A percentile compares a stretch with the other conserved stretches of the same genome.
Evolutionary conservation across 1,140 invertebrate species (phyloP).

Genomic region (Drosophila truncata): DNA sequence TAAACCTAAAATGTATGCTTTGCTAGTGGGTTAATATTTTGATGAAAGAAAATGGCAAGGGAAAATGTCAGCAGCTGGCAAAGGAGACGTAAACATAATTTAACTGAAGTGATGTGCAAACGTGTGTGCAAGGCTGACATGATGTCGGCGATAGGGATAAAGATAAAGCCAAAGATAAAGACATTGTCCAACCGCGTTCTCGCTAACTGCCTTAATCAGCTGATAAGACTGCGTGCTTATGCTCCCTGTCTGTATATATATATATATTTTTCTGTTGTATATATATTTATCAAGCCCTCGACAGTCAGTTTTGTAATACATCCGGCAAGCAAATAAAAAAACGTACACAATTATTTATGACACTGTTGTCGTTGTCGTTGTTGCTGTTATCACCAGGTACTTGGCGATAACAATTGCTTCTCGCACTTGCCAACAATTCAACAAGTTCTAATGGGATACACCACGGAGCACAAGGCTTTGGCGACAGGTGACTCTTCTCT

Average conservation of each 20-base stretch:
- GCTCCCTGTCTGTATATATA: constrained; percentile 5
- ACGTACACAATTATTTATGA: constrained; percentile 37
- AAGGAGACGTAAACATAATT: constrained; percentile 49
- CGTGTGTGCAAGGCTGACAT: constrained; percentile 52
- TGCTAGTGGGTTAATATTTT: constrained; percentile 28
- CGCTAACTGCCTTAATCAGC: constrained; percentile 53
- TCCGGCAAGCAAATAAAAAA: constrained; percentile 39
- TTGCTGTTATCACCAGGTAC: constrained; percentile 27
- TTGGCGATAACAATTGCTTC: constrained; percentile 30
- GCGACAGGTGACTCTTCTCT: constrained; percentile 12
- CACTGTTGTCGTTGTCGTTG: background rate
- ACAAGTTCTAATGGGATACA: constrained; percentile 28
- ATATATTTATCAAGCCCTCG: constrained; percentile 35
- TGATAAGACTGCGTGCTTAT: constrained; percentile 69
- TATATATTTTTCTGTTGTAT: background rate
- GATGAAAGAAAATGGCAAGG: constrained; percentile 14
- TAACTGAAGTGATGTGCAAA: constrained; percentile 36
- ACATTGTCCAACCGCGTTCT: constrained; percentile 46
- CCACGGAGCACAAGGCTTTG: constrained; percentile 11
- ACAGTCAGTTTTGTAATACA: constrained; percentile 41
- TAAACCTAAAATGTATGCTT: background rate
- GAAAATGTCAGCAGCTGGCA: constrained; percentile 41
- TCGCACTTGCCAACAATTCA: constrained; percentile 15
- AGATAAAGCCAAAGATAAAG: constrained; percentile 54
- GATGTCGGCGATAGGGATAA: constrained; percentile 20